Conservation (phyloP, 64 coral and sea anemone genomes). For the Pocillopora damicornis region DNA sequence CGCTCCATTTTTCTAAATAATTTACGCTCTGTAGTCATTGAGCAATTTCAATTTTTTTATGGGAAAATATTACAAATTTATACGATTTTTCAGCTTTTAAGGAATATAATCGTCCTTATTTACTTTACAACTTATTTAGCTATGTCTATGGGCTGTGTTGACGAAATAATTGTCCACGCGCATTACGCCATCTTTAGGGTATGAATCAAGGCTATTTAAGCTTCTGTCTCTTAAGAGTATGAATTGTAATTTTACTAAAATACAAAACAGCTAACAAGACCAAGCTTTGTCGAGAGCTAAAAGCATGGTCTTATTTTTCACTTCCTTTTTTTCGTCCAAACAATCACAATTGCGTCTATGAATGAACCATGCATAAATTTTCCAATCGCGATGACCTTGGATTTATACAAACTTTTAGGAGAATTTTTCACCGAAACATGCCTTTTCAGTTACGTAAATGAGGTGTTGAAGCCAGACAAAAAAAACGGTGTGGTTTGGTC, state of each 20-base stretch:
- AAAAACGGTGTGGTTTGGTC: neutral
- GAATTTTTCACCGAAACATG: neutral
- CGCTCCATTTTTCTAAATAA: too few relatives aligned
- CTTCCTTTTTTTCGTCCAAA: neutral
- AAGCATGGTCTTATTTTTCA: neutral
- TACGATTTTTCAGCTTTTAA: slow-evolving; percentile 34
- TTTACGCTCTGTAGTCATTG: neutral
- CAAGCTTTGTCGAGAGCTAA: neutral
- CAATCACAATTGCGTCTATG: neutral
- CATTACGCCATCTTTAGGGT: slow-evolving; percentile 2
- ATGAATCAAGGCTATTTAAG: slow-evolving; percentile 3
- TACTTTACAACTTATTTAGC: neutral
- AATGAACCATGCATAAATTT: neutral
- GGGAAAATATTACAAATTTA: slow-evolving; percentile 16
- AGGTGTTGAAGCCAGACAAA: neutral
- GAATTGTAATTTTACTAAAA: neutral
- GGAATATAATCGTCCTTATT: slow-evolving; percentile 24
- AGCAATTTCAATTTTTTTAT: neutral
- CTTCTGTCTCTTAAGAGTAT: slow-evolving; percentile 11
- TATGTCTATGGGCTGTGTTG: slow-evolving; percentile 14
- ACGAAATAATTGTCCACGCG: slow-evolving; percentile 9
- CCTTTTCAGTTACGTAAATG: neutral
- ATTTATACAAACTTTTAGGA: neutral
- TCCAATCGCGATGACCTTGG: neutral
- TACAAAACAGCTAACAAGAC: neutral